These are phyloP conservation scores for Battus philenor DNA, from an alignment of 1,140 invertebrate genomes.

Conservation along the genomic window DNA sequence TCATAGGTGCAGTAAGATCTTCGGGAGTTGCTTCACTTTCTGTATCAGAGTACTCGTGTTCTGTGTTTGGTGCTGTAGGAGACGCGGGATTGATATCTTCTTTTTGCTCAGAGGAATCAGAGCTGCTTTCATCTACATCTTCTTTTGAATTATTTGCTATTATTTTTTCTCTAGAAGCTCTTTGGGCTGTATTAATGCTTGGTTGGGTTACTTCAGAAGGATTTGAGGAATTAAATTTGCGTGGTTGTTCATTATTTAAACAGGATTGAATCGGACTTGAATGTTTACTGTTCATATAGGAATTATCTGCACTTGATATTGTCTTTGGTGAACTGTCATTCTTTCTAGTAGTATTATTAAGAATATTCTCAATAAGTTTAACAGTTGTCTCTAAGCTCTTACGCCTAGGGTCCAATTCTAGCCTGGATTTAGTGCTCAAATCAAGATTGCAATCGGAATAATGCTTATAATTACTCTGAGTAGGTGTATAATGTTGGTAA, in stretches of 20 bases:
- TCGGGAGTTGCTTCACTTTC: slow-evolving; percentile 15
- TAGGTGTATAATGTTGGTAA: slow-evolving; percentile 2
- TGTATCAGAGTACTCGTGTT: background rate
- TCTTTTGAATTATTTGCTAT: background rate
- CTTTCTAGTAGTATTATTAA: slow-evolving; percentile 36
- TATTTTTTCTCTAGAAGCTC: background rate
- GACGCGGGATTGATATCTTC: background rate
- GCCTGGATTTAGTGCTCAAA: slow-evolving; percentile 21
- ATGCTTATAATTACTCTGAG: slow-evolving; percentile 21
- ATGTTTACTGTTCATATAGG: background rate
- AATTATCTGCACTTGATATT: slow-evolving; percentile 4
- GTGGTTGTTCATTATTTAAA: background rate
- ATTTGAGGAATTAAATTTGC: background rate
- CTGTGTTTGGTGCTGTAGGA: background rate
- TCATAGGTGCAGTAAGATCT: slow-evolving; percentile 15
- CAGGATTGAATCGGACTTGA: background rate
- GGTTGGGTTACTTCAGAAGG: background rate
- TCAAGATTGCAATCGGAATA: slow-evolving; percentile 35
- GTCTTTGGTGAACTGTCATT: slow-evolving; percentile 7
- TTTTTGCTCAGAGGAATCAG: background rate
- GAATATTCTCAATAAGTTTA: slow-evolving; percentile 57
- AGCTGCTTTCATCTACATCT: background rate
- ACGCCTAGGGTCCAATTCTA: slow-evolving; percentile 32
- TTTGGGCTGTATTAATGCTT: background rate
- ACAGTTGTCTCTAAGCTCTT: slow-evolving; percentile 60